Conservation (phyloP, 2,113 vertebrate genomes). For the Girardinichthys multiradiatus region DNA sequence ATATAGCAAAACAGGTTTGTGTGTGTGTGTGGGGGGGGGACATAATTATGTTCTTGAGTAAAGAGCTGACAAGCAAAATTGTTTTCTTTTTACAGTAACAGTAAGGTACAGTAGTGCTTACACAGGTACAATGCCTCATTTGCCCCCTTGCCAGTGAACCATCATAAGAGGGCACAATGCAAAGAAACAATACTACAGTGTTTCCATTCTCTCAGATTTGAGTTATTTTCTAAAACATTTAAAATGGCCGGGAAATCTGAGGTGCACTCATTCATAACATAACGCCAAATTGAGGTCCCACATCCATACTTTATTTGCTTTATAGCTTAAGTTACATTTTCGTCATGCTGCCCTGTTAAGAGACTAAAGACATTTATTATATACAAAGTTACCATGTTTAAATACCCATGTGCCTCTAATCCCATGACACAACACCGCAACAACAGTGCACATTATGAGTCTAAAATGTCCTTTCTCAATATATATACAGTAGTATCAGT, state of each 20-base stretch:
- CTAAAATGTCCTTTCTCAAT: too few species aligned
- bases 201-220: slow-evolving; percentile 7
- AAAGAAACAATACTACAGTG: not conserved
- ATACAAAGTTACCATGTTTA: too few species aligned
- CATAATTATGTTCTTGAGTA: slow-evolving; percentile 29
- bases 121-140: slow-evolving; percentile 38
- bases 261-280: not conserved
- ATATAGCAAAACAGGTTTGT: too few species aligned
- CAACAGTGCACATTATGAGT: too few species aligned
- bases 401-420: not conserved
- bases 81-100: slow-evolving; percentile 49
- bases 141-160: slow-evolving; percentile 13
- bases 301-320: not conserved
- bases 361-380: too few species aligned
- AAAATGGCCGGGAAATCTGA: not conserved
- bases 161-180: not conserved
- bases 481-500: too few species aligned
- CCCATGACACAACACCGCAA: not conserved
- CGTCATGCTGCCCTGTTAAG: too few species aligned
- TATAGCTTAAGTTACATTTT: not conserved
- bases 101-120: slow-evolving; percentile 38
- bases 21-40: slow-evolving; percentile 6
- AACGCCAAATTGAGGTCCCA: not conserved
- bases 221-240: slow-evolving; percentile 8
- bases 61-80: slow-evolving; percentile 45